Conservation (phyloP, 2,797 vertebrate genomes). For the Gallirallus australis region DNA sequence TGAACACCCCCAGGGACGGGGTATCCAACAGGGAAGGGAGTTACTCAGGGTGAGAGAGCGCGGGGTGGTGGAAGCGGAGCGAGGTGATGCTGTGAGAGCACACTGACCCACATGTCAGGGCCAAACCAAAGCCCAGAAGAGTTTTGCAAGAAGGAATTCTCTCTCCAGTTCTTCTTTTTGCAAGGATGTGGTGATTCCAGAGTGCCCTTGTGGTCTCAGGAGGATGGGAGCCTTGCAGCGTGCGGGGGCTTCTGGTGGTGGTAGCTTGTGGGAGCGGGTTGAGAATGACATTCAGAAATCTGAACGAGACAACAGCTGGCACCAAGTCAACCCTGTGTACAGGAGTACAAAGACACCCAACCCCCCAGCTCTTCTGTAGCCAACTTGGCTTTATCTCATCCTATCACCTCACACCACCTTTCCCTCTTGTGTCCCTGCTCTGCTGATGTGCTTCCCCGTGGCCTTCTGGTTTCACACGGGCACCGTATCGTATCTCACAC, state of each 20-base stretch:
- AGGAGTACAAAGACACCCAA: neutral
- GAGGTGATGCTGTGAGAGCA: neutral
- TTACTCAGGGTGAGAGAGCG: fast-evolving
- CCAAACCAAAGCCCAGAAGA: neutral
- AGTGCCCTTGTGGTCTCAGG: neutral
- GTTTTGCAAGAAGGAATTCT: neutral
- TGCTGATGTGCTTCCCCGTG: neutral
- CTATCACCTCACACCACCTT: neutral
- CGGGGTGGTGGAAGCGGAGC: neutral
- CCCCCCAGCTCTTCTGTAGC: neutral
- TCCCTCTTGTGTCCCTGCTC: neutral
- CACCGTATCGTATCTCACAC: neutral
- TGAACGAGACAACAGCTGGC: neutral
- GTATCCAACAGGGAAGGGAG: neutral
- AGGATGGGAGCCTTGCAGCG: neutral
- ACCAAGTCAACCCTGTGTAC: fast-evolving
- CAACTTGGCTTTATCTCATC: neutral
- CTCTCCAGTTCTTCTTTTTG: neutral
- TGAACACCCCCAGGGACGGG: no score
- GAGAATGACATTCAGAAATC: neutral
- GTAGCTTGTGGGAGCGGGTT: neutral
- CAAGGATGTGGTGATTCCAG: neutral
- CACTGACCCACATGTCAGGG: neutral
- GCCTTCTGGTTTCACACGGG: neutral
- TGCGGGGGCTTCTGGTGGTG: neutral